Evolutionary conservation across 2,888 invertebrate species (phyloP).

Genomic region (Leistus spinibarbis): DNA sequence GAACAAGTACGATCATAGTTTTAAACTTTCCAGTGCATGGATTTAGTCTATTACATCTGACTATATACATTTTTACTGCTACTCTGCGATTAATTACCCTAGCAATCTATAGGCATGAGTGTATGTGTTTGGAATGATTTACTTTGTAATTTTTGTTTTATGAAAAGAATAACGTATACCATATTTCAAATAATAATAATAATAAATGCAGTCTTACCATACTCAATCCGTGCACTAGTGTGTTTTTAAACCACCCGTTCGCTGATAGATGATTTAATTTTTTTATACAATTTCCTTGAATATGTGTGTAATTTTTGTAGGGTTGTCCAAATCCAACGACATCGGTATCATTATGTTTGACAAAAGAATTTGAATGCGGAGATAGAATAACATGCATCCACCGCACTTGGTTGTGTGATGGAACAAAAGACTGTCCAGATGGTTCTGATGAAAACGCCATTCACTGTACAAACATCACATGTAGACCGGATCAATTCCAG

Average conservation of each 20-base stretch:
- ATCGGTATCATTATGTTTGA: constrained; percentile 68
- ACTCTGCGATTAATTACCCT: too few species aligned
- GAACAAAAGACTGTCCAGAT: constrained; percentile 81
- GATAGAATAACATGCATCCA: constrained; percentile 83
- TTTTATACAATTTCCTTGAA: neutral
- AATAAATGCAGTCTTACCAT: too few species aligned
- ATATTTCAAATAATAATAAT: too few species aligned
- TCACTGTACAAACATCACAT: constrained; percentile 75
- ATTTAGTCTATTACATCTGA: neutral
- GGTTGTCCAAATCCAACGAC: constrained; percentile 64
- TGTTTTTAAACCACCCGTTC: too few species aligned
- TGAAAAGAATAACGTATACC: too few species aligned
- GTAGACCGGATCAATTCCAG: constrained; percentile 85
- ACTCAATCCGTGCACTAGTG: neutral
- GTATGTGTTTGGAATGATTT: too few species aligned
- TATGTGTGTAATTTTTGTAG: constrained; percentile 54
- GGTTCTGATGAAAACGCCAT: constrained; percentile 77
- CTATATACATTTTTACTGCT: neutral
- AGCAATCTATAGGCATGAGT: too few species aligned
- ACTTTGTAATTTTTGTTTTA: too few species aligned
- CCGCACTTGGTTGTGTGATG: constrained; percentile 83
- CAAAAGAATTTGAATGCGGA: constrained; percentile 78
- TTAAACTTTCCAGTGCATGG: constrained; percentile 44
- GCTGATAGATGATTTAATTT: neutral
- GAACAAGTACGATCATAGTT: constrained; percentile 64